Conservation (phyloP, 2,797 vertebrate species). For the Capromys pilorides region DNA sequence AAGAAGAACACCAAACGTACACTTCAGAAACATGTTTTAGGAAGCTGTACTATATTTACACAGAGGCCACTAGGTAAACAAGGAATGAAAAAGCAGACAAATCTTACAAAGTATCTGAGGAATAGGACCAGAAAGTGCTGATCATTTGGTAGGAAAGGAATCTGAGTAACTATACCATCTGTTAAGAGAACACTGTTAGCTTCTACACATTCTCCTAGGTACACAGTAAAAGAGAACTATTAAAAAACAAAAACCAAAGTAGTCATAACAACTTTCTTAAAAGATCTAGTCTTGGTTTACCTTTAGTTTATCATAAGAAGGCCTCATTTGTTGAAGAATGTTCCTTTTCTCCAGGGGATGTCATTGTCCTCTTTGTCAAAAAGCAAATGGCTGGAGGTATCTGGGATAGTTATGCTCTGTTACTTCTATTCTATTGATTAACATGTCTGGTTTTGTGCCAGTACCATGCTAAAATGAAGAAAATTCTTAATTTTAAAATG, state of each 20-base stretch:
- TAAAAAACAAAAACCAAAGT: not conserved
- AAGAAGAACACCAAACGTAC: not conserved
- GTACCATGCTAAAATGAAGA: not conserved
- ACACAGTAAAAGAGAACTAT: not conserved
- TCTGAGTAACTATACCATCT: not conserved
- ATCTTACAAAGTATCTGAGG: not conserved
- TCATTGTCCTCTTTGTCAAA: not conserved
- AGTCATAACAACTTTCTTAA: not conserved
- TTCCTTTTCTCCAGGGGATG: not conserved
- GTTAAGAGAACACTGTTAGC: not conserved
- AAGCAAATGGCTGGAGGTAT: not conserved
- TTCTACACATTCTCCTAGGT: not conserved
- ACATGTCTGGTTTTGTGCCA: not conserved
- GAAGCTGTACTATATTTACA: not conserved
- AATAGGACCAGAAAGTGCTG: not conserved
- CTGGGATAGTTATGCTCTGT: not conserved
- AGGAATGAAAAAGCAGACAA: not conserved
- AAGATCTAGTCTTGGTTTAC: not conserved
- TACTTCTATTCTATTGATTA: not conserved
- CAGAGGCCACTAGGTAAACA: not conserved
- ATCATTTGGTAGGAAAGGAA: not conserved
- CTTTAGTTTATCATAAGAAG: not conserved
- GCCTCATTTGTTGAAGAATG: not conserved
- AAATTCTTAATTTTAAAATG: not conserved
- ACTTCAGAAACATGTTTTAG: not conserved